Evolutionary conservation across 2,113 vertebrate species (phyloP), one percentile per base, ranked within the genome.

Genomic region (Oplegnathus fasciatus): DNA sequence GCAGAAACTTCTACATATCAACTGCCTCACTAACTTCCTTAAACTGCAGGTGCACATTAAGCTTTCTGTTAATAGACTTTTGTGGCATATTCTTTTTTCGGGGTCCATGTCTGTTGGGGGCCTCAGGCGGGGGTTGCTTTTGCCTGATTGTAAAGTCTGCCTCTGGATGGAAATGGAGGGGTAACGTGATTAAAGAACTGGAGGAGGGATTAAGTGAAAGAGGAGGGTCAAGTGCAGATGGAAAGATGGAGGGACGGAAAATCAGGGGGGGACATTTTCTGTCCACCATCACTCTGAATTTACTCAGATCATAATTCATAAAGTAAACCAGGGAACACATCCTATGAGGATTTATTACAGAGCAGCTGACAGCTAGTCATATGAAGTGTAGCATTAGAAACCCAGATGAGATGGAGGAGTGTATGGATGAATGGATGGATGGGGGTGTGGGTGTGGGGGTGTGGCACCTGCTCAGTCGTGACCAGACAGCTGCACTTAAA

Each of bases 401-500:
- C 60, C 26, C 18, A 57, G 50, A 37, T 48, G 46, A 55, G 37
- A 55, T 32, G 78, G 65, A 26, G 26, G 46, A 15, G 54, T 9
- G n/a, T 42, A 46, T 72, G 73, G 46, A 65, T 44, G 1, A 37
- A 57, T 32, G 73, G 52, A 48, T 18, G 60, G 8, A 2, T 15
- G 6, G 26, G 18, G 62, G 58, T 9, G 60, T 22, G 37, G 18
- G 24, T 17, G 42, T 2, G 34, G 67, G 69, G 54, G 15, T 77
- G 60, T 52, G 85, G 77, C 90, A 92, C 92, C 92, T 94, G 92
- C 93, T 92, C 88, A 37, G 72, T 76, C 72, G 69, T 50, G 50
- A 61, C 78, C 88, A 89, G 88, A 71, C 87, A 86, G 90, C 88
- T 87, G 88, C 87, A 71, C 86, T 89, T 88, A 82, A 83, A 89